Evolutionary conservation across 2,888 invertebrate species (phyloP).

Genomic region (Caenorhabditis panamensis): DNA sequence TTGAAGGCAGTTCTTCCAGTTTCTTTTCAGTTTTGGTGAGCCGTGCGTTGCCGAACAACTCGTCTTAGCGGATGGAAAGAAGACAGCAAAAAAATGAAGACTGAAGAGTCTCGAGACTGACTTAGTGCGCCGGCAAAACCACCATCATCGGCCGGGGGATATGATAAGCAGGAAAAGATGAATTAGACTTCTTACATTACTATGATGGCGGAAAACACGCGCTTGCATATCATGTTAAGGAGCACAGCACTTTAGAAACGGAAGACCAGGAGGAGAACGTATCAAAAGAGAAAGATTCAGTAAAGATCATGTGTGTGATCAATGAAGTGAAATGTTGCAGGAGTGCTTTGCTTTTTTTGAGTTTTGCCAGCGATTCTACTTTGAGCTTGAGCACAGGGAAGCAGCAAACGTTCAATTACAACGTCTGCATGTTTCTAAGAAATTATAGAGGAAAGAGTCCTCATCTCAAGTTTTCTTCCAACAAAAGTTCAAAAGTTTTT

Average conservation of each 20-base stretch:
- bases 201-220: slow-evolving; percentile 44
- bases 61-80: background rate
- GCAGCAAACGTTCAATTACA: background rate
- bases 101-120: slow-evolving; percentile 46
- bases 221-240: slow-evolving; percentile 34
- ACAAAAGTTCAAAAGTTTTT: background rate
- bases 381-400: background rate
- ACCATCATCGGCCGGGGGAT: slow-evolving; percentile 25
- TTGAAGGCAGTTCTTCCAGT: slow-evolving; percentile 22
- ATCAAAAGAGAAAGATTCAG: background rate
- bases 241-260: slow-evolving; percentile 24
- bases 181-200: slow-evolving; percentile 53
- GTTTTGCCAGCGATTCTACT: background rate
- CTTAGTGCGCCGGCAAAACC: slow-evolving; percentile 39
- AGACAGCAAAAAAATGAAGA: slow-evolving; percentile 32
- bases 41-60: slow-evolving; percentile 25
- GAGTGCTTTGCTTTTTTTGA: background rate
- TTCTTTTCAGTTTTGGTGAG: slow-evolving; percentile 12
- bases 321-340: slow-evolving; percentile 12
- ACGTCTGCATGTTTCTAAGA: too few relatives aligned
- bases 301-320: slow-evolving; percentile 2
- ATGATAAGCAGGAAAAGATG: slow-evolving; percentile 61
- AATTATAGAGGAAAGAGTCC: too few relatives aligned
- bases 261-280: slow-evolving; percentile 6
- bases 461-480: background rate